Evolutionary conservation across 2,888 invertebrate species (phyloP), one percentile per base, ranked within the genome.

Genomic region (Harmothoe impar): DNA sequence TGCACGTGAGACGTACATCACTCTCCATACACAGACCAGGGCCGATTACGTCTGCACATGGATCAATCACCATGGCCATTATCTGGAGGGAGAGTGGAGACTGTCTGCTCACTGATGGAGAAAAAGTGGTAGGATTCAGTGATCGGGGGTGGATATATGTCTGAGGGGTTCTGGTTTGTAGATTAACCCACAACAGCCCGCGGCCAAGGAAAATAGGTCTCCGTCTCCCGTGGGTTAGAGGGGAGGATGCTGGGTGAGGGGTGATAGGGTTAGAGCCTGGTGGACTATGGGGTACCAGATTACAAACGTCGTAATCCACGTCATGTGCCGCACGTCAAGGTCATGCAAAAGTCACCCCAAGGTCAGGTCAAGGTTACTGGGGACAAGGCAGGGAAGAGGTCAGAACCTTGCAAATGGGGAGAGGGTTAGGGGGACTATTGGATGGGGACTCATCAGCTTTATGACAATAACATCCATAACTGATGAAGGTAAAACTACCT

Each of bases 181-280:
- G 62, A 62, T 62, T 62, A 62, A 62, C 62, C 62, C 62, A 62
- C 62, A 62, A 62, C 62, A 62, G 7, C 62, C 62, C 62, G 62
- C 62, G 62, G 62, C 23, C 62, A 62, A n/a, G 20, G 62, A 62
- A 62, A 62, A 62, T n/a, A 62, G n/a, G 23, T 62, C 62, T n/a
- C 0, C 62, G 62, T 15, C 10, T 17, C 62, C 62, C 15, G n/a
- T 62, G 62, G 62, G 62, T 62, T 62, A 62, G 23, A 62, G 43
- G 43, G 43, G 43, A 43, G 43, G 43, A 10, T 43, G 43, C 43
- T 43, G 43, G 43, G 43, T 3, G 3, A 10, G 3, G n/a, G 62
- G 62, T 62, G 62, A 62, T 5, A 62, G 62, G 62, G 62, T 62
- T 62, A 62, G n/a, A 10, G 10, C 43, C 43, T 43, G 10, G 43